Evolutionary conservation across 2,797 vertebrate species (phyloP), one percentile per base, ranked within the genome.

Genomic region (Artibeus lituratus): DNA sequence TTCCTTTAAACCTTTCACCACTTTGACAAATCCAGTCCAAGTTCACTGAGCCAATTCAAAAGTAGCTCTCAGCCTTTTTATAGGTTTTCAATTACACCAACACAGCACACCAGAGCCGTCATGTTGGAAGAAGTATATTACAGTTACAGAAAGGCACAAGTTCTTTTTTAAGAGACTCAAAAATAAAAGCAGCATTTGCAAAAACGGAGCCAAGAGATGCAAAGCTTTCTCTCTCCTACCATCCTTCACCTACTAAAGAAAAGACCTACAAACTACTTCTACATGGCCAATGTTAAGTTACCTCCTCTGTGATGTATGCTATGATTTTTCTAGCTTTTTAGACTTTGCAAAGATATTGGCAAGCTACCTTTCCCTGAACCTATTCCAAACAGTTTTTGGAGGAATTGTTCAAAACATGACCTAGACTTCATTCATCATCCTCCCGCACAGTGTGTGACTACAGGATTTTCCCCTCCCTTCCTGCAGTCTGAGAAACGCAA

Each of bases 1-100:
- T 86, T 95, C 94, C 97, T 90, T 88, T 97, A 98, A 97, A 96
- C 85, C 89, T 98, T 97, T 98, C 96, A 97, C 87, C 95, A 96
- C 81, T 91, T 85, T 97, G 94, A 97, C 93, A 98, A 98, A 95
- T 97, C 91, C 85, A 97, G 76, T 95, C 98, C 96, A 96, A 97
- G 97, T 97, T 97, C 94, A 95, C 96, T 24, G 62, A 96, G 96
- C 74, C 97, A 97, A 97, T 97, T 97, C 93, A 92, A 98, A 98
- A 97, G 94, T 90, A 98, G 83, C 96, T 98, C 49, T 97, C 85
- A 65, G 87, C 82, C 69, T 97, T 95, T 96, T 97, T 93, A 96
- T 93, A 97, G 96, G 95, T 97, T 98, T 97, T 97, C 97, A 96
- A 96, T 96, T 97, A 90, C 96, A 93, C 62, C 95, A 96, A 94